phyloP scores from a whole-genome alignment of 2,888 invertebrate genomes.

The Catonia carolina region DNA sequence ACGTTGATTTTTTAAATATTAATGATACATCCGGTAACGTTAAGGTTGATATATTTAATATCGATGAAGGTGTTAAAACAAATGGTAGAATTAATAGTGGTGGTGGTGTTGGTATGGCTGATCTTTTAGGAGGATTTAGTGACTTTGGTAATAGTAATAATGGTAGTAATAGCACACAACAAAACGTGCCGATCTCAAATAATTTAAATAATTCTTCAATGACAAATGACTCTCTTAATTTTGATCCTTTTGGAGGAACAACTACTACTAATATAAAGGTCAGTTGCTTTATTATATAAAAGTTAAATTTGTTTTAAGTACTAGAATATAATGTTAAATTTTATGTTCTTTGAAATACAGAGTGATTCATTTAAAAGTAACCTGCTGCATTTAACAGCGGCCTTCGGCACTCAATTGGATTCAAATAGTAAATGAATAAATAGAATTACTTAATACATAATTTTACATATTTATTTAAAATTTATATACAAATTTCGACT shows the following conservation, averaged over 20 bases:
- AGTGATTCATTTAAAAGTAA: too few species aligned
- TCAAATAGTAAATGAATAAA: too few species aligned
- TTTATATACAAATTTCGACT: too few species aligned
- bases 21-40: neutral
- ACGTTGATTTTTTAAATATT: slow-evolving; percentile 53
- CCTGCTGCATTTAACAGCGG: too few species aligned
- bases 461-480: too few species aligned
- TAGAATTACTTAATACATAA: too few species aligned
- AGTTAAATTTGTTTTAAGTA: too few species aligned
- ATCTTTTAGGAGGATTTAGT: slow-evolving; percentile 50
- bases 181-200: slow-evolving; percentile 41
- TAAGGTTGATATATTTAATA: slow-evolving; percentile 11
- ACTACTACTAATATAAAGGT: slow-evolving; percentile 12
- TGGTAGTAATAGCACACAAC: neutral
- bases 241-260: slow-evolving; percentile 20
- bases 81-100: slow-evolving; percentile 1
- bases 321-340: too few species aligned
- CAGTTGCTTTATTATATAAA: too few species aligned
- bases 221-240: slow-evolving; percentile 21
- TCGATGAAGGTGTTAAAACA: slow-evolving; percentile 18
- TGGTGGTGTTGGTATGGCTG: slow-evolving; percentile 46
- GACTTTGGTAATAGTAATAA: slow-evolving; percentile 40
- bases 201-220: slow-evolving; percentile 36
- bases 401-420: too few species aligned
- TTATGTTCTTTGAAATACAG: too few species aligned